Base-by-base conservation (phyloP, 2,888 invertebrate species). In the Orthosia incerta region DNA sequence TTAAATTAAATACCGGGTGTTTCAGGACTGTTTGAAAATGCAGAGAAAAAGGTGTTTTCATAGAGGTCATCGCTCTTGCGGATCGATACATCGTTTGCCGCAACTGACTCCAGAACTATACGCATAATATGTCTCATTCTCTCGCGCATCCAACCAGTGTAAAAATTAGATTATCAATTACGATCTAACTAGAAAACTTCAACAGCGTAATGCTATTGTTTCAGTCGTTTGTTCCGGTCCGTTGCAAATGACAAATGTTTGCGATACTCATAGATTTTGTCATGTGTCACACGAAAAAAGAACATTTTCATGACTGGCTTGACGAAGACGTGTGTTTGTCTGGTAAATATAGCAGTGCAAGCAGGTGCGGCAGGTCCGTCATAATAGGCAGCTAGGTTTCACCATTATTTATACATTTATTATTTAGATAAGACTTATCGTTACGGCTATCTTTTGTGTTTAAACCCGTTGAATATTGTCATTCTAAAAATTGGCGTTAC, bases 231-330 rank as follows among this genome's bases (percentile, higher is more conserved):
- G 66, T 59, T 56, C 26, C 74, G 68, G 65, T 68, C 61, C 45
- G 50, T 79, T 76, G 57, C 68, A 73, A 76, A 87, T 89, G 86
- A 86, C 79, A 79, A 86, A 90, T 86, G 69, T 88, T 83, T 89
- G 82, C 76, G 65, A 71, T 73, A 77, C 76, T 67, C 77, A 77
- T 88, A 68, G 72, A 83, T 72, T 83, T 88, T 73, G 84, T 89
- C 82, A 87, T 89, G 85, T 91, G 90, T 87, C 85, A 84, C 73
- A 84, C 83, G 74, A 86, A 86, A 86, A 89, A 89, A 70, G 71
- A 82, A 61, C 81, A 85, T 74, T 83, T 84, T 79, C 87, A 89
- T 77, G 91, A 91, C 86, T 88, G 90, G 85, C 74, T 82, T 78
- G 81, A 82, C 67, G 86, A 88, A 62, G 80, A 85, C 50, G 71